These are phyloP conservation scores for Myotis pilosus DNA, from an alignment of 2,797 vertebrate species.

Conservation along the genomic window DNA sequence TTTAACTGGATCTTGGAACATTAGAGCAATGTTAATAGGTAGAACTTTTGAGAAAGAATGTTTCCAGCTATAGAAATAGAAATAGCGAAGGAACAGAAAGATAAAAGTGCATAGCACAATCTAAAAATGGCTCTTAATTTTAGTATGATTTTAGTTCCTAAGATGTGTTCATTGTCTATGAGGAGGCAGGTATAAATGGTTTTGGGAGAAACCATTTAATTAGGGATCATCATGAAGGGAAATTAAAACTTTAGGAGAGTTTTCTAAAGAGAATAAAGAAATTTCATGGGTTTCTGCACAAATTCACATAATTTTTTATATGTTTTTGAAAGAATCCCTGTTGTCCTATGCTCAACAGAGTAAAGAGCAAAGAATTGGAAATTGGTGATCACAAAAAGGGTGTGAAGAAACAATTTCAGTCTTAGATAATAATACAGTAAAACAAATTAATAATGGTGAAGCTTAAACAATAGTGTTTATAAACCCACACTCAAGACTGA, in stretches of 20 bases:
- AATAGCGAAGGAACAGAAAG: neutral
- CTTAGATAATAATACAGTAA: neutral
- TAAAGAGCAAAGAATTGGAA: neutral
- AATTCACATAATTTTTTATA: neutral
- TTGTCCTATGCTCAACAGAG: neutral
- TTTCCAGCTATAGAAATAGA: neutral
- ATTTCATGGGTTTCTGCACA: neutral
- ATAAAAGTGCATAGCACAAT: neutral
- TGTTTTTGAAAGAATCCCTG: neutral
- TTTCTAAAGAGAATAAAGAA: neutral
- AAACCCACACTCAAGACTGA: neutral
- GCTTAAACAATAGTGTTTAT: neutral
- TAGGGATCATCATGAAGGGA: neutral
- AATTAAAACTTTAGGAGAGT: neutral
- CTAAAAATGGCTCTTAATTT: constrained; percentile 6
- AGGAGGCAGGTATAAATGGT: neutral
- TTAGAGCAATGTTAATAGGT: neutral
- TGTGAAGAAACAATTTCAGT: neutral
- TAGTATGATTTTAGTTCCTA: neutral
- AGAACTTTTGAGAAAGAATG: neutral
- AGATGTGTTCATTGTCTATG: neutral
- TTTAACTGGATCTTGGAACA: neutral
- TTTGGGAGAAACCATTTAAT: neutral
- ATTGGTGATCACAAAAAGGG: neutral
- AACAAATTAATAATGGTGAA: neutral